A percentile compares a stretch with the other conserved stretches of the same genome.
These are phyloP conservation scores for Danaus chrysippus DNA, from an alignment of 2,888 invertebrate genomes.

Conservation along the genomic window DNA sequence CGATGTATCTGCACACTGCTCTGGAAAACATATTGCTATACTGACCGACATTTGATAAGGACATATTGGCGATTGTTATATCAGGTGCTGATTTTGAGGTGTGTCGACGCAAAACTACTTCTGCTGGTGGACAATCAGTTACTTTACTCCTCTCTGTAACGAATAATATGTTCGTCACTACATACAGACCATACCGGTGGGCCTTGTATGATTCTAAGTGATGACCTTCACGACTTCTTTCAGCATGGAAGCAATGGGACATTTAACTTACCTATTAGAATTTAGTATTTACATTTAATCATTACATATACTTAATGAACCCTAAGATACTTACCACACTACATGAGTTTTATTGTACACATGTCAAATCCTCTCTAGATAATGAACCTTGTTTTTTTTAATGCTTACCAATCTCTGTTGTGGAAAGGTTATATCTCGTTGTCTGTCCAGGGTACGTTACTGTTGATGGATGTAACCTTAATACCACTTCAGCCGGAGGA, in stretches of 20 bases:
- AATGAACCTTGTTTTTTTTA: neutral
- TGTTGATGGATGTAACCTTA: constrained; percentile 58
- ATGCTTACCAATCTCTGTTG: constrained; percentile 55
- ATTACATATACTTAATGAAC: neutral
- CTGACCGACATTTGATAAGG: constrained; percentile 32
- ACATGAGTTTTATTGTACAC: too few relatives aligned
- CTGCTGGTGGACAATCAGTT: constrained; percentile 30
- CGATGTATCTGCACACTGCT: constrained; percentile 6
- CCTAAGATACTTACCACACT: neutral
- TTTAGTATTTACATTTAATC: neutral
- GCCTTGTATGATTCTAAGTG: constrained; percentile 6
- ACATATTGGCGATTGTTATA: constrained; percentile 28
- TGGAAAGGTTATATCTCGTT: constrained; percentile 32
- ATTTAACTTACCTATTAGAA: constrained; percentile 1
- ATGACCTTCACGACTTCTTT: constrained; percentile 4
- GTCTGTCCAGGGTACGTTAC: constrained; percentile 39
- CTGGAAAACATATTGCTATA: constrained; percentile 11
- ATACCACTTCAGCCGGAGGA: constrained; percentile 67
- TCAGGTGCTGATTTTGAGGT: constrained; percentile 22
- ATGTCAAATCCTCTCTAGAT: too few relatives aligned
- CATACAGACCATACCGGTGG: constrained; percentile 18
- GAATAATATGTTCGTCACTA: constrained; percentile 19
- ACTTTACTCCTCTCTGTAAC: constrained; percentile 29
- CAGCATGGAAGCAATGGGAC: neutral
- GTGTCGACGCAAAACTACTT: constrained; percentile 24